Conservation (phyloP, 2,797 vertebrate genomes). For the Potorous gilbertii region DNA sequence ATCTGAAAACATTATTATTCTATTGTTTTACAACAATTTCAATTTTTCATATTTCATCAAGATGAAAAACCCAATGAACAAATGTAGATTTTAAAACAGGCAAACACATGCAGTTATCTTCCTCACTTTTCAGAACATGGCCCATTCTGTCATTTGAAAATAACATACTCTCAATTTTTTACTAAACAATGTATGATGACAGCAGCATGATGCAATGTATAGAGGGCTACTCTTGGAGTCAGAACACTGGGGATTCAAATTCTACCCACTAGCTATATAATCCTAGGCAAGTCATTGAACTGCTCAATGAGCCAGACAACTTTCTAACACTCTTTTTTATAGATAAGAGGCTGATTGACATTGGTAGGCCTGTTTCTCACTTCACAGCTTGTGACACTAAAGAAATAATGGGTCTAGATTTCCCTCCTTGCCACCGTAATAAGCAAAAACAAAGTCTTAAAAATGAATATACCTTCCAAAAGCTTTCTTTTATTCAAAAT, state of each 20-base stretch:
- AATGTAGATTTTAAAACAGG: constrained; percentile 15
- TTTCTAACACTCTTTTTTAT: not conserved
- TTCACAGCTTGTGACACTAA: not conserved
- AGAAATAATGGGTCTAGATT: not conserved
- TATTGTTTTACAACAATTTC: not conserved
- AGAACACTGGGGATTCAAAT: not conserved
- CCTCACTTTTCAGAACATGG: constrained; percentile 5
- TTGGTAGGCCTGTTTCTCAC: not conserved
- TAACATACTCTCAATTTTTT: not conserved
- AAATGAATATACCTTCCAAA: not conserved
- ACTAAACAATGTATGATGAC: not conserved
- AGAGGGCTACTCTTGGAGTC: not conserved
- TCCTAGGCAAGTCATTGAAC: not conserved
- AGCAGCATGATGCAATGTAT: not conserved
- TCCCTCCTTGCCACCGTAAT: not conserved
- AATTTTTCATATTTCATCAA: not conserved
- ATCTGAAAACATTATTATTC: not conserved
- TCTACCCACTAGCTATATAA: not conserved
- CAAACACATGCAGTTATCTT: not conserved
- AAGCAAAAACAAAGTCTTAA: not conserved
- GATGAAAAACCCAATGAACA: not conserved
- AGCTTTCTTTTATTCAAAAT: not conserved
- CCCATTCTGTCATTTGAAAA: not conserved
- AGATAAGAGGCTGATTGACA: not conserved
- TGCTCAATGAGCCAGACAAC: not conserved